Base-by-base conservation (phyloP, 2,113 vertebrate genomes). In the Rhodinocichla rosea region DNA sequence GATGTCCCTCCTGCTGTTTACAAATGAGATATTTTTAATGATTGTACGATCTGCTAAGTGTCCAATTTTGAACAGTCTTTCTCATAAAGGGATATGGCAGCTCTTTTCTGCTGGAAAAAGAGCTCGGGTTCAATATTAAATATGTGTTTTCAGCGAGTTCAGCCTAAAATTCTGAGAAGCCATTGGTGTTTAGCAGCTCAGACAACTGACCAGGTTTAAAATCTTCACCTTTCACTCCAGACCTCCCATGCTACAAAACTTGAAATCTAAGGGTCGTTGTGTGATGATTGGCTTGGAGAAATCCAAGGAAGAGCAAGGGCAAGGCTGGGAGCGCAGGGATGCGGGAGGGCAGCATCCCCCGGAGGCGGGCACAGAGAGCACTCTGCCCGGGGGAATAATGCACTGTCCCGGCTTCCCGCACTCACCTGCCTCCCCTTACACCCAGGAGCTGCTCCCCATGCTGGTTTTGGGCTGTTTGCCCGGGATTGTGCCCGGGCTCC, bases 281-380 rank as follows among this genome's bases (percentile, higher is more conserved):
- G 55, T 14, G 50, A 4, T 53, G 37, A 21, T 57, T 57, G 57
- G 30, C 30, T 69, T 10, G 47, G 37, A 50, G 68, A 57, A 33
- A 24, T 9, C 27, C 26, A 11, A 26, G 39, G 18, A 37, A 16
- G 35, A 55, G 70, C 2, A 1, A 7, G 37, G 21, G 42, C 10
- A n/a, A 18, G 35, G 23, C 24, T 11, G n/a, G 1, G 22, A 18
- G 65, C 24, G 21, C 67, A 15, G 67, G 50, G 65, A 14, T 47
- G 40, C 57, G 24, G 30, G 21, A 0, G 5, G 3, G 32, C 30
- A 44, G 33, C 55, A 1, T 2, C 23, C 33, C 50, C 24, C 33
- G 1, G 28, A 16, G 59, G 11, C 12, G 15, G 21, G 5, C 13
- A 1, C 2, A 16, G 26, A 0, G 26, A 68, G 35, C 63, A 0